These are phyloP conservation scores for Anoplolepis gracilipes DNA, from an alignment of 1,140 invertebrate species.

Conservation along the genomic window DNA sequence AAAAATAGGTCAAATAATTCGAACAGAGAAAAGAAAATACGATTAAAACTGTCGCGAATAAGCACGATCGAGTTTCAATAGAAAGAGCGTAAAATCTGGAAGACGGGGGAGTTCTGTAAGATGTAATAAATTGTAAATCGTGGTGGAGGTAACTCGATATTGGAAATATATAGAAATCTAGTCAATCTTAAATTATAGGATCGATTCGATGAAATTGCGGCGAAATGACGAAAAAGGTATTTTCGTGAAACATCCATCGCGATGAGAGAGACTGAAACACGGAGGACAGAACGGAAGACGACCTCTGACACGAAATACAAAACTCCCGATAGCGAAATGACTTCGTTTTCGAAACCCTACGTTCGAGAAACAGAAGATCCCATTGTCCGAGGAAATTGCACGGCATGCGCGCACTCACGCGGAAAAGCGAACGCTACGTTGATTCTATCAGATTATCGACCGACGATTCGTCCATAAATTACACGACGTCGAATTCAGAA, in stretches of 20 bases:
- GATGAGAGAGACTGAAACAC: background rate
- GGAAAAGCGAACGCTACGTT: constrained; percentile 53
- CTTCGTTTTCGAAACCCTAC: constrained; percentile 37
- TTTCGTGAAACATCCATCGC: background rate
- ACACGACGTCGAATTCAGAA: constrained; percentile 9
- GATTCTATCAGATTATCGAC: constrained; percentile 53
- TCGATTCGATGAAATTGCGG: constrained; percentile 24
- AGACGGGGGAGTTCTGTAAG: background rate
- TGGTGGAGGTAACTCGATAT: constrained; percentile 4
- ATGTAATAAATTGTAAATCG: constrained; percentile 26
- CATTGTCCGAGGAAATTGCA: constrained; percentile 40
- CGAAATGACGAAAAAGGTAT: background rate
- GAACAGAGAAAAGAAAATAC: background rate
- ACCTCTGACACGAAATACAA: constrained; percentile 13
- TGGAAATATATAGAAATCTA: background rate
- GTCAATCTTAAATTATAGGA: constrained; percentile 28
- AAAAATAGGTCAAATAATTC: background rate
- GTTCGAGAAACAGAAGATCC: constrained; percentile 33
- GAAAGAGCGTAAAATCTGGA: background rate
- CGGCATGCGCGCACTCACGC: constrained; percentile 38
- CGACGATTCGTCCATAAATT: constrained; percentile 55
- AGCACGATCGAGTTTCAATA: background rate
- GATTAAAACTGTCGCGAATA: background rate
- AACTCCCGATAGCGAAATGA: constrained; percentile 10
- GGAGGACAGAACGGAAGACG: background rate